phyloP scores from a whole-genome alignment of 1,140 invertebrate genomes.

The Acromyrmex echinatior region DNA sequence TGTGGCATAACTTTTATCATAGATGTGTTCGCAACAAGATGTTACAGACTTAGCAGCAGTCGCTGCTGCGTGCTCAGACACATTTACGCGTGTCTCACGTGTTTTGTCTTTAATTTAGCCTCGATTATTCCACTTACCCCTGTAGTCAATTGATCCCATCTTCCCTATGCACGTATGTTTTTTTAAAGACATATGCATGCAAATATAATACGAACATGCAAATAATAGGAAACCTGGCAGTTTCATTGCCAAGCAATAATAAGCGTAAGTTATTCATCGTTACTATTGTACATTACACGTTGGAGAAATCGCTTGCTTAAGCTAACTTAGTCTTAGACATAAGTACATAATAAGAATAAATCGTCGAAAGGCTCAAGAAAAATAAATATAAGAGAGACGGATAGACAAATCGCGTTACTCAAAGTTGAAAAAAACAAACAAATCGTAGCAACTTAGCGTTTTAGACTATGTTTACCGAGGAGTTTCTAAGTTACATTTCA shows the following conservation, averaged over 20 bases:
- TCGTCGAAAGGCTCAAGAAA: neutral
- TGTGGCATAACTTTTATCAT: too few species aligned
- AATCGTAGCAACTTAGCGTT: neutral
- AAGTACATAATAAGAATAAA: constrained; percentile 6
- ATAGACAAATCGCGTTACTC: constrained; percentile 51
- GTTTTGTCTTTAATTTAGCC: too few species aligned
- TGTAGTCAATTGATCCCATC: too few species aligned
- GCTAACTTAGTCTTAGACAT: constrained; percentile 57
- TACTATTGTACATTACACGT: constrained; percentile 72
- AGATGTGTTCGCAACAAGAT: too few species aligned
- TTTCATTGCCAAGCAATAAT: constrained; percentile 78
- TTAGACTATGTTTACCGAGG: neutral
- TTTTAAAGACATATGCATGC: constrained; percentile 43
- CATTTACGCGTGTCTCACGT: too few species aligned
- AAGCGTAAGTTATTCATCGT: constrained; percentile 71
- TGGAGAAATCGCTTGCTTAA: constrained; percentile 60
- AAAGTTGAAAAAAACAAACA: constrained; percentile 25
- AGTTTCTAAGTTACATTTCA: neutral
- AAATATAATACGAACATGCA: constrained; percentile 51
- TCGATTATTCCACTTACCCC: too few species aligned
- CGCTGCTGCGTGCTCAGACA: too few species aligned
- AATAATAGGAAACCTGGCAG: constrained; percentile 14
- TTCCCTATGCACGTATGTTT: neutral
- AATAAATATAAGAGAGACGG: constrained; percentile 17
- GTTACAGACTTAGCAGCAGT: too few species aligned